These are phyloP conservation scores for Helicoverpa zea DNA, from an alignment of 1,140 invertebrate species.

Conservation along the genomic window DNA sequence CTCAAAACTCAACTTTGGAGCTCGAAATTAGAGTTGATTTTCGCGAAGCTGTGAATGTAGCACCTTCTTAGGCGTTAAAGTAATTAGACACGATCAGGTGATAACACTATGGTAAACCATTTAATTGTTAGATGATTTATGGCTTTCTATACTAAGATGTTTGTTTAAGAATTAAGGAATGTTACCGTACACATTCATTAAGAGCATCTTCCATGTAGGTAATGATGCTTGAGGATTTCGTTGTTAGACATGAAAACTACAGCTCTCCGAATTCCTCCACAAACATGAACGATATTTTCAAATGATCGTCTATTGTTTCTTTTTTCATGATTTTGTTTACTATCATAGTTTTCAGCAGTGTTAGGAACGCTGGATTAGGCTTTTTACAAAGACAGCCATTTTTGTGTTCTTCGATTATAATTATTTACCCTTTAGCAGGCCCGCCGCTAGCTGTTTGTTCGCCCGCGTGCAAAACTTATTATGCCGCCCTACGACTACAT, in stretches of 20 bases:
- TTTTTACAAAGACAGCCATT: too few species aligned
- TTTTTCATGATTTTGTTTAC: too few species aligned
- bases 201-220: neutral
- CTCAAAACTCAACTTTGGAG: neutral
- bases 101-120: constrained; percentile 39
- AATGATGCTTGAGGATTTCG: neutral
- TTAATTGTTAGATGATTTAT: constrained; percentile 33
- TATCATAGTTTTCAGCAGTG: too few species aligned
- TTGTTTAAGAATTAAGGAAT: constrained; percentile 4
- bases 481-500: too few species aligned
- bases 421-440: too few species aligned
- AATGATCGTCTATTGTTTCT: too few species aligned
- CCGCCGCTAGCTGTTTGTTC: too few species aligned
- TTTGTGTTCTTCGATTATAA: too few species aligned
- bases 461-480: too few species aligned
- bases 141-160: constrained; percentile 23
- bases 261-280: too few species aligned
- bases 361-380: too few species aligned
- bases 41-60: neutral
- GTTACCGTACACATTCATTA: neutral
- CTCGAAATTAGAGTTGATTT: neutral
- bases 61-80: constrained; percentile 19
- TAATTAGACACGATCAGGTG: constrained; percentile 51
- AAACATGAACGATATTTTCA: too few species aligned
- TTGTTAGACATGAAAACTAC: neutral